phyloP scores from a whole-genome alignment of 2,113 vertebrate genomes.

The Dasyornis broadbenti region DNA sequence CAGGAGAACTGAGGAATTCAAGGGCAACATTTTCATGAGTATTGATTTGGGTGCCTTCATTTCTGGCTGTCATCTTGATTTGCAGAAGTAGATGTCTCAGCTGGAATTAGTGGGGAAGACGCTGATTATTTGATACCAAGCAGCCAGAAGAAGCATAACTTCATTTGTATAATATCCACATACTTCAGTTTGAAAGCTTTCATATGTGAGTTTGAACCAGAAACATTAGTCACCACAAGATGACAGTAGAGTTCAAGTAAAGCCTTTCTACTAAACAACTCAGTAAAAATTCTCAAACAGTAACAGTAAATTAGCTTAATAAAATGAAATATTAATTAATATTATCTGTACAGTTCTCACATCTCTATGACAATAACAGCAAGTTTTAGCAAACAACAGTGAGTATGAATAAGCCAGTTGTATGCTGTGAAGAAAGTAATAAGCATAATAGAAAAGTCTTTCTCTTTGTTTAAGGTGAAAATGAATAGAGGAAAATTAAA shows the following conservation, averaged over 20 bases:
- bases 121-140: not conserved
- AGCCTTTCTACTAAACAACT: not conserved
- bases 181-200: not conserved
- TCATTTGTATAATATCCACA: not conserved
- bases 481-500: not conserved
- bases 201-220: not conserved
- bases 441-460: not conserved
- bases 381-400: not conserved
- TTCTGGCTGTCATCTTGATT: not conserved
- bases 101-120: not conserved
- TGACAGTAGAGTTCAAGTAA: constrained; percentile 31
- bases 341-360: not conserved
- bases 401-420: not conserved
- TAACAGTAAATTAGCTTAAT: not conserved
- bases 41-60: not conserved
- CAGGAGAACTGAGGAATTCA: not conserved
- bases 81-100: not conserved
- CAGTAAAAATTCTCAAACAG: not conserved
- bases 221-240: not conserved
- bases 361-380: not conserved
- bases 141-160: not conserved
- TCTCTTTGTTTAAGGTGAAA: not conserved
- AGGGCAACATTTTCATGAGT: not conserved
- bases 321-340: not conserved
- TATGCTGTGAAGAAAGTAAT: not conserved